Evolutionary conservation across 1,140 invertebrate species (phyloP), one percentile per base, ranked within the genome.

Genomic region (Xylocopa sonorina): DNA sequence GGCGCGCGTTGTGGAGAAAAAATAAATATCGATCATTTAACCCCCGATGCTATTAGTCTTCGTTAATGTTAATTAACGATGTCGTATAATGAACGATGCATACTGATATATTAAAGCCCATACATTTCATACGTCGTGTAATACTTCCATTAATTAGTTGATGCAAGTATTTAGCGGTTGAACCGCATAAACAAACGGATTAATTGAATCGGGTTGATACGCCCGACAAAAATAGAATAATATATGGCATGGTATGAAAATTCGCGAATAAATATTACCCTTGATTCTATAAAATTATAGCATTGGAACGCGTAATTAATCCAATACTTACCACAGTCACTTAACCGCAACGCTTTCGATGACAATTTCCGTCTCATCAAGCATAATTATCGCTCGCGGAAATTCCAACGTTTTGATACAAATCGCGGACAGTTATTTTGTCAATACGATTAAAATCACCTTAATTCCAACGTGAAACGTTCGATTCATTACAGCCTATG

Each of bases 201-300:
- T 14, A 6, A 16, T 5, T 1, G 16, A 60, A 32, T 24, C 51
- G 2, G 27, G 38, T 24, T 4, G 14, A 14, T 34, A 9, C 24
- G 34, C 0, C 1, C 0, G 24, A 41, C 38, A 63, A 46, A 72
- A 51, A 80, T 51, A 29, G n/a, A 29, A 68, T 50, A 67, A 78
- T 68, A 58, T 48, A 38, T 43, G 14, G 38, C 1, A 66, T 12
- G 0, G 41, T 27, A 32, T 4, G 38, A 38, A 38, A 38, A 38
- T 38, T 32, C 12, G 16, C 24, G 18, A 29, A 29, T 38, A 38
- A 78, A 29, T 18, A 53, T 18, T 51, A 50, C 24, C 5, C 18
- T 16, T 4, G 1, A n/a, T 41, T 38, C 16, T 10, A 24, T 29
- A 38, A 50, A 62, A 29, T 16, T 50, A 21, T 16, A n/a, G 5